phyloP scores from a whole-genome alignment of 2,797 vertebrate species.

The Rallus crepitans region DNA sequence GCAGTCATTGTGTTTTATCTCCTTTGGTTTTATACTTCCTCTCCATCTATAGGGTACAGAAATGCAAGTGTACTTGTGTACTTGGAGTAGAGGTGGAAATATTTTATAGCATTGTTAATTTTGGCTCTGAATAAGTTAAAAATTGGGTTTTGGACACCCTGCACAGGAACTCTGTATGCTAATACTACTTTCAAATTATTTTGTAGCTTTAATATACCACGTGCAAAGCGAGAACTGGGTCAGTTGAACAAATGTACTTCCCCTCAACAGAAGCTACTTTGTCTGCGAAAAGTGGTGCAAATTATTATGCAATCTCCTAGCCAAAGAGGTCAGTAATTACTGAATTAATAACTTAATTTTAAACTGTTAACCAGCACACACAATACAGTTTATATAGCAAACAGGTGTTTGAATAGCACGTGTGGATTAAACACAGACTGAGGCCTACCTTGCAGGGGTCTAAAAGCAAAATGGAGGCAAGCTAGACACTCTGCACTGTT shows the following conservation, averaged over 20 bases:
- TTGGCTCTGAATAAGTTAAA: not conserved
- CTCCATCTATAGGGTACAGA: not conserved
- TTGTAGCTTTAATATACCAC: constrained; percentile 91
- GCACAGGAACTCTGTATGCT: not conserved
- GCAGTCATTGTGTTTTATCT: not conserved
- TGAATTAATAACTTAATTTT: not conserved
- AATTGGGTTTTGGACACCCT: not conserved
- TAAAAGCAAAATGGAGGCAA: not conserved
- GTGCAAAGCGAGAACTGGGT: constrained; percentile 91
- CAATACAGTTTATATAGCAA: not conserved
- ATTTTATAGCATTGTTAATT: not conserved
- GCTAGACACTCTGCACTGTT: not conserved
- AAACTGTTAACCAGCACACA: not conserved
- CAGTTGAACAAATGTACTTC: constrained; percentile 92
- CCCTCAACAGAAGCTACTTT: constrained; percentile 94
- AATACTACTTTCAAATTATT: not conserved
- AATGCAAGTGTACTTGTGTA: not conserved
- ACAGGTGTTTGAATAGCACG: not conserved
- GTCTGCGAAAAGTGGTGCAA: constrained; percentile 88
- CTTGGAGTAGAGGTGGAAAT: not conserved
- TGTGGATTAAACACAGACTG: not conserved
- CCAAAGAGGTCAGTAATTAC: constrained; percentile 83
- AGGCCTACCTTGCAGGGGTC: not conserved
- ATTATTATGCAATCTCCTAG: constrained; percentile 89
- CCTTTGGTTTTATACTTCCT: not conserved